Base-by-base conservation (phyloP, 2,113 vertebrate genomes). In the Lichenostomus cassidix region DNA sequence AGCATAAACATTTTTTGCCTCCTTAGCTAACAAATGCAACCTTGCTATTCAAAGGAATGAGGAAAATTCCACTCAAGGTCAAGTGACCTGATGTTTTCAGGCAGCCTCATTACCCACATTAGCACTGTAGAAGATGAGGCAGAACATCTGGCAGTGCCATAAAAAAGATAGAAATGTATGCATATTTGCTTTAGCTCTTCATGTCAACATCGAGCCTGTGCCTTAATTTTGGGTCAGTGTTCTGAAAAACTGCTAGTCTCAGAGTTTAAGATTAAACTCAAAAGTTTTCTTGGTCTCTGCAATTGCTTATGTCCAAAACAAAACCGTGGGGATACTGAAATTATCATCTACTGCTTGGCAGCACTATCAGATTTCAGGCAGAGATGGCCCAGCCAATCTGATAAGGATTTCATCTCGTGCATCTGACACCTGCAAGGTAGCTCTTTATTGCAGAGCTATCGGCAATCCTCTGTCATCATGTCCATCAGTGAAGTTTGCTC, bases 1-100 rank as follows among this genome's bases (percentile, higher is more conserved):
- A 73, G 88, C 93, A 96, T 94, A 96, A 96, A 93, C 95, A 78
- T 96, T 92, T 94, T 94, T 92, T 93, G 71, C 82, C 64, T 96
- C 64, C 65, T 65, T 86, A 77, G 52, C 92, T 96, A 90, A 91
- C 64, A 80, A 93, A 92, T 64, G 56, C 56, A 90, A 92, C 75
- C 56, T 92, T 90, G 67, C 22, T 77, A 49, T 52, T 88, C 83
- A 25, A 12, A 90, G 31, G 35, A 88, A 90, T 88, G 60, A 90
- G 85, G 79, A 95, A 96, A 96, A 88, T 90, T 90, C 75, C 76
- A 83, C 65, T 94, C 92, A 96, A 95, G 94, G 95, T 96, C 94
- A 95, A 96, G 92, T 59, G 85, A 95, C 76, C 92, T 91, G 53
- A 95, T 81, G 56, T 90, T 97, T 96, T 56, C 83, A 93, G 82